Conservation (phyloP, 2,113 vertebrate species). For the Parotia lawesii region DNA sequence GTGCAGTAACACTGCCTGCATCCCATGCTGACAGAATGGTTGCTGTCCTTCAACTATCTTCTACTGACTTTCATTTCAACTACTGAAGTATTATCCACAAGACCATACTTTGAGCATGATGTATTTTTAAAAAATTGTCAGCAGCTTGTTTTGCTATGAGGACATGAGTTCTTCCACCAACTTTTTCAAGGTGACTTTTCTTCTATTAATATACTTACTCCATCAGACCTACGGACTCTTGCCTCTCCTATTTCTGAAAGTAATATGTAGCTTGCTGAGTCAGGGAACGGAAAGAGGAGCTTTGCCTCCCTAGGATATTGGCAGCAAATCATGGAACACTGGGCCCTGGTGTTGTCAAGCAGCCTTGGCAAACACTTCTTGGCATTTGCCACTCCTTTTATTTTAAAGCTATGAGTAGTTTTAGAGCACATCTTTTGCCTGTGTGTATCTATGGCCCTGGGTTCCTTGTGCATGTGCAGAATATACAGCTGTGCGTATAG, state of each 20-base stretch:
- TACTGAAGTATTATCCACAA: background rate
- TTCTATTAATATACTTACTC: background rate
- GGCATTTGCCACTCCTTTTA: background rate
- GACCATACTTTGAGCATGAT: background rate
- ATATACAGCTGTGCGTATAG: background rate
- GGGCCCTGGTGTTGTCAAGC: background rate
- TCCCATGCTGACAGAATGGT: background rate
- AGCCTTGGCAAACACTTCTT: background rate
- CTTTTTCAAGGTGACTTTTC: conserved; percentile 25
- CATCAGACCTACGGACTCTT: background rate
- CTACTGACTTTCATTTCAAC: background rate
- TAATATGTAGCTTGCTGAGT: background rate
- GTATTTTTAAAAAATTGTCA: background rate
- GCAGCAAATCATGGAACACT: background rate
- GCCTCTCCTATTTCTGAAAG: conserved; percentile 5
- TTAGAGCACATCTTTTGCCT: background rate
- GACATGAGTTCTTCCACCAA: background rate
- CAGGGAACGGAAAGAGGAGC: background rate
- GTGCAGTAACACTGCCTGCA: too few relatives aligned
- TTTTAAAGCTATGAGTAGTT: background rate
- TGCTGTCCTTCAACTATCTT: background rate
- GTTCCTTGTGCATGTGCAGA: background rate
- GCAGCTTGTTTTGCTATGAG: background rate
- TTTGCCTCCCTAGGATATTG: background rate
- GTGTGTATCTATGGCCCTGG: background rate